Base-by-base conservation (phyloP, 2,797 vertebrate species). In the Myotis planiceps region DNA sequence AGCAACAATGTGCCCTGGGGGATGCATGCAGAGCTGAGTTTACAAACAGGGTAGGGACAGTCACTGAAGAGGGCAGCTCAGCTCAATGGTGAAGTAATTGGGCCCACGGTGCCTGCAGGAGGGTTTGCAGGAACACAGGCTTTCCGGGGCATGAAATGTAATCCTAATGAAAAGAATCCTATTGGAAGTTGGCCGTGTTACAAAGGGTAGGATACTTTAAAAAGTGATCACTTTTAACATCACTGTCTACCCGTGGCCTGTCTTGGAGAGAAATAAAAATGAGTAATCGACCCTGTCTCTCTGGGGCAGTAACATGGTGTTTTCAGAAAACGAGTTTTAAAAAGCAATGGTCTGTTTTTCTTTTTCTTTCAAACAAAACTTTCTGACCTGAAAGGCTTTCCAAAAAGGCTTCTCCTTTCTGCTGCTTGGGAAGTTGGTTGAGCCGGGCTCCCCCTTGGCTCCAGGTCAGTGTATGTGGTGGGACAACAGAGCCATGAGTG, bases 31-130 rank as follows among this genome's bases (percentile, higher is more conserved):
- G 96, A 97, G 97, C 96, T 82, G 76, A 96, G 95, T 96, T 98
- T 96, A 92, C 94, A 96, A 97, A 98, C 96, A 96, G 97, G 90
- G 88, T 96, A 96, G 97, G 95, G 97, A 96, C 97, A 97, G 93
- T 25, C 85, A 87, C 94, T 74, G 9, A 90, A 88, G 68, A 92
- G 60, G 80, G 49, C 58, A 37, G 86, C 93, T 86, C 63, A 63
- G 75, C 63, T 85, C 21, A 13, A 10, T 1, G 65, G 39, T 39
- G 66, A 96, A 95, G 92, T 98, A 98, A 98, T 6, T 42, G 97
- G 96, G 91, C 63, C 97, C 97, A 95, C 96, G 97, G 97, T 97
- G 97, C 95, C 97, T 93, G 94, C 66, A 96, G 82, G 81, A 83
- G 45, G 95, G 96, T 13, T 94, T 72, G 69, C 27, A 81, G 39